Conservation (phyloP, 2,888 invertebrate genomes). For the Macropis europaea region DNA sequence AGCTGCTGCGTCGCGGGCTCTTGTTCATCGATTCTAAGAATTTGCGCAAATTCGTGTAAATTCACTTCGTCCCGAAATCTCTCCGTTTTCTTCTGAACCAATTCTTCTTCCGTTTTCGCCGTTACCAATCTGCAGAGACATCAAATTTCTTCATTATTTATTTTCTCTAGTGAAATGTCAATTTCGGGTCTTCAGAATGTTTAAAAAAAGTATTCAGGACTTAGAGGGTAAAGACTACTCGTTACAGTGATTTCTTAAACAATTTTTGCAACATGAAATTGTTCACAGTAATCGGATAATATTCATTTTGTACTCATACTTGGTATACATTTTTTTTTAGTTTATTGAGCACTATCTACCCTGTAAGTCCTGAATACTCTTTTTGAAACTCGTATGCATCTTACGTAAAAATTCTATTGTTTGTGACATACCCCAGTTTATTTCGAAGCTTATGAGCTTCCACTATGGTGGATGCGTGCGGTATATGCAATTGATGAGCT, state of each 20-base stretch:
- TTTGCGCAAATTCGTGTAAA: conserved; percentile 83
- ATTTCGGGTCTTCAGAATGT: too few relatives aligned
- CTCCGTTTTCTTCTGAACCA: conserved; percentile 70
- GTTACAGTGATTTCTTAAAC: too few relatives aligned
- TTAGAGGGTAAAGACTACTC: too few relatives aligned
- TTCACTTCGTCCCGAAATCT: conserved; percentile 71
- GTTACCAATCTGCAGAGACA: conserved; percentile 65
- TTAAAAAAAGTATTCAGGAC: too few relatives aligned
- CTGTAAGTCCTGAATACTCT: too few relatives aligned
- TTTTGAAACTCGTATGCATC: too few relatives aligned
- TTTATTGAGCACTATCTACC: too few relatives aligned
- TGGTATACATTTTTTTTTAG: not conserved
- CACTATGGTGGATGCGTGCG: conserved; percentile 87
- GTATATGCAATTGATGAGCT: conserved; percentile 91
- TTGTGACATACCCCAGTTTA: conserved; percentile 86
- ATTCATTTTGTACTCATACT: not conserved
- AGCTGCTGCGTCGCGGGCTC: conserved; percentile 83
- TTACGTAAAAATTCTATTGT: too few relatives aligned
- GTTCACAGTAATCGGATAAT: too few relatives aligned
- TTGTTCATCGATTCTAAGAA: conserved; percentile 83
- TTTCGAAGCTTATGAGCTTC: conserved; percentile 90
- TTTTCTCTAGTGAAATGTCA: too few relatives aligned
- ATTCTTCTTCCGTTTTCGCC: conserved; percentile 76
- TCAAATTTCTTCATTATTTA: not conserved
- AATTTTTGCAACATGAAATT: too few relatives aligned